Conservation (phyloP, 1,140 invertebrate genomes). For the Antheraea mylitta region DNA sequence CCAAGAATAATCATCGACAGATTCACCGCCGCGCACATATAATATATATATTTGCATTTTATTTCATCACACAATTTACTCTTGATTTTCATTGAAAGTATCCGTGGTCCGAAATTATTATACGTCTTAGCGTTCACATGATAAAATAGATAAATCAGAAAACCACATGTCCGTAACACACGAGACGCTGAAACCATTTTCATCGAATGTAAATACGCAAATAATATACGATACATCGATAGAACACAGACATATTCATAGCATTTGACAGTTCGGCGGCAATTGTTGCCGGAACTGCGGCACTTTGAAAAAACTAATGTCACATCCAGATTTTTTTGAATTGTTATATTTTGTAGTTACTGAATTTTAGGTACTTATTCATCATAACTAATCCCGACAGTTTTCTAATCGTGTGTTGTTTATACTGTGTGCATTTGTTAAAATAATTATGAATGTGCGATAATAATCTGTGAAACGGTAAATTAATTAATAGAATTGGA, state of each 20-base stretch:
- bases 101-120: conserved; percentile 49
- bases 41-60: conserved; percentile 72
- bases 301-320: conserved; percentile 36
- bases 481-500: too few relatives aligned
- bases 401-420: too few relatives aligned
- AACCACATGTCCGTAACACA: conserved; percentile 74
- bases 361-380: too few relatives aligned
- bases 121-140: conserved; percentile 41
- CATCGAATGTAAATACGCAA: conserved; percentile 32
- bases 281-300: conserved; percentile 71
- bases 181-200: conserved; percentile 63
- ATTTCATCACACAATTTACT: conserved; percentile 56
- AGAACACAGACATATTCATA: conserved; percentile 54
- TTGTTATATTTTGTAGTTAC: neutral
- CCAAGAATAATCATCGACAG: conserved; percentile 65
- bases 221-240: conserved; percentile 36
- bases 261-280: conserved; percentile 63
- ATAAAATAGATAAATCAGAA: conserved; percentile 58
- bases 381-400: too few relatives aligned
- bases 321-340: conserved; percentile 37
- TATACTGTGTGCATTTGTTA: too few relatives aligned
- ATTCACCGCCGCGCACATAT: conserved; percentile 59
- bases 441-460: too few relatives aligned
- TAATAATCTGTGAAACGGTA: too few relatives aligned
- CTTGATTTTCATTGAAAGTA: conserved; percentile 55